Conservation (phyloP, 2,797 vertebrate genomes). For the Paedocypris micromegethes region DNA sequence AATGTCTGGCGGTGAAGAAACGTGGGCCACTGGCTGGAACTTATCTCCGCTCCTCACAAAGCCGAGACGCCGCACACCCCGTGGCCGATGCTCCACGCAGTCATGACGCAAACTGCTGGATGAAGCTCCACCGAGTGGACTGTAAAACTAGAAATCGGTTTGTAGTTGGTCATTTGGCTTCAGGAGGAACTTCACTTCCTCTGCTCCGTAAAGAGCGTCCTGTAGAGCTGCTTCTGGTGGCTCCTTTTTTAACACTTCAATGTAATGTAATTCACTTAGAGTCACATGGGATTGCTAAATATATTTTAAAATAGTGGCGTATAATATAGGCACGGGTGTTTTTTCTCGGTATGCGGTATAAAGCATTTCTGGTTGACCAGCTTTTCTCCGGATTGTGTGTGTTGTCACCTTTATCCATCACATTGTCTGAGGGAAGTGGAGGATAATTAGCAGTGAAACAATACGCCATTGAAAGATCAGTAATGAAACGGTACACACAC, state of each 20-base stretch:
- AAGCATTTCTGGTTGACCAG: conserved; percentile 11
- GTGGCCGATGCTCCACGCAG: conserved; percentile 40
- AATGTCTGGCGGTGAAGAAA: conserved; percentile 29
- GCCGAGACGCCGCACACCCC: conserved; percentile 29
- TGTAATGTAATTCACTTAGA: too few relatives aligned
- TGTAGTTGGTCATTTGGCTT: too few relatives aligned
- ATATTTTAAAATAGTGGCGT: too few relatives aligned
- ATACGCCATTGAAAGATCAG: conserved; percentile 12
- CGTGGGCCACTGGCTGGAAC: conserved; percentile 37
- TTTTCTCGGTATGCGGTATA: background rate
- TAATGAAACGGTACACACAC: background rate
- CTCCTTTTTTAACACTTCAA: too few relatives aligned
- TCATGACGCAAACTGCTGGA: conserved; percentile 26
- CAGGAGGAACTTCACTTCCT: too few relatives aligned
- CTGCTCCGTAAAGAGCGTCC: too few relatives aligned
- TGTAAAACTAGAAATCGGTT: too few relatives aligned
- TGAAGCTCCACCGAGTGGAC: conserved; percentile 12
- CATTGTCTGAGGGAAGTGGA: background rate
- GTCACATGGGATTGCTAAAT: too few relatives aligned
- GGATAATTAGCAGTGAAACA: conserved; percentile 24
- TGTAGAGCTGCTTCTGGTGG: too few relatives aligned
- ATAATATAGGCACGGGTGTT: too few relatives aligned
- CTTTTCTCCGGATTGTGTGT: conserved; percentile 3
- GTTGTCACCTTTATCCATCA: conserved; percentile 14
- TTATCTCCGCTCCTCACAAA: conserved; percentile 49